These are phyloP conservation scores for Cynaeus angustus DNA, from an alignment of 2,888 invertebrate species.

Conservation along the genomic window DNA sequence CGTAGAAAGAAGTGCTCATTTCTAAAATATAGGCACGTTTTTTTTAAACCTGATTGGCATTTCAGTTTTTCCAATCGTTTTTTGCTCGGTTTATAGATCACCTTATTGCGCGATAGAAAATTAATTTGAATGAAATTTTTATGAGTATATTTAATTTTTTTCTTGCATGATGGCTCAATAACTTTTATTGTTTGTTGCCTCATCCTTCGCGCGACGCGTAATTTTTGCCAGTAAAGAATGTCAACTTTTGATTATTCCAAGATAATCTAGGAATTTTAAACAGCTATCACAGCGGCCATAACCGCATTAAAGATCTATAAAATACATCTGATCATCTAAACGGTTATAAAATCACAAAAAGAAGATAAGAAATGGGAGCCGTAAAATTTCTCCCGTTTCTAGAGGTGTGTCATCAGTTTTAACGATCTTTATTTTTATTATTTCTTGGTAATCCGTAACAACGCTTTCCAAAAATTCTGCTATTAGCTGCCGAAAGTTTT, in stretches of 20 bases:
- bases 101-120: too few species aligned
- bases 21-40: too few species aligned
- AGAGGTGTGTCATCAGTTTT: slow-evolving; percentile 30
- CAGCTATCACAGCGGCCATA: slow-evolving; percentile 12
- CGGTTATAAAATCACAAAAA: slow-evolving; percentile 34
- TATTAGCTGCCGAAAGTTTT: slow-evolving; percentile 1
- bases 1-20: too few species aligned
- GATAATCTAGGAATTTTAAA: slow-evolving; percentile 37
- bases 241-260: slow-evolving; percentile 16
- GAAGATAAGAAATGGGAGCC: slow-evolving; percentile 20
- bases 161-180: too few species aligned
- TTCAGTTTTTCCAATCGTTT: too few species aligned
- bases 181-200: too few species aligned
- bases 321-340: slow-evolving; percentile 33
- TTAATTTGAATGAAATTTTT: too few species aligned
- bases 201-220: background rate
- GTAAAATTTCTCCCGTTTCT: slow-evolving; percentile 28
- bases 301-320: slow-evolving; percentile 31
- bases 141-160: too few species aligned
- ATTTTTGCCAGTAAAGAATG: slow-evolving; percentile 15
- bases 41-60: too few species aligned
- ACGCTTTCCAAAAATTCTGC: slow-evolving; percentile 20
- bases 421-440: slow-evolving; percentile 30
- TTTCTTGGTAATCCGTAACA: slow-evolving; percentile 14
- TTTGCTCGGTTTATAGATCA: too few species aligned